Conservation (phyloP, 2,113 vertebrate species). For the Clarias batrachus region DNA sequence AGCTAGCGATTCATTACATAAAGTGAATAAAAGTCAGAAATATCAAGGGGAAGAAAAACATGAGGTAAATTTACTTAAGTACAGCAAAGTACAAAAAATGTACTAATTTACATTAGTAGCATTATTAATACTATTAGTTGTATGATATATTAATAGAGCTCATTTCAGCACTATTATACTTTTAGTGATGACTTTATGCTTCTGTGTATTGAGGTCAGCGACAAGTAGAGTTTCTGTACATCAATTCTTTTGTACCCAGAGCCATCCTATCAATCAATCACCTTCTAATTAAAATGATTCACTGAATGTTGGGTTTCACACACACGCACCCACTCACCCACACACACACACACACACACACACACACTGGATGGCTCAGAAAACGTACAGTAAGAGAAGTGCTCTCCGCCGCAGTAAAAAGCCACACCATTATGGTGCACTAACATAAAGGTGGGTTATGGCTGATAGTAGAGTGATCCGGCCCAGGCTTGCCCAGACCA, state of each 20-base stretch:
- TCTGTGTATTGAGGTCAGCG: conserved; percentile 52
- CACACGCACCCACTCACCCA: conserved; percentile 28
- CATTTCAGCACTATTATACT: conserved; percentile 3
- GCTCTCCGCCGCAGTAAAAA: conserved; percentile 31
- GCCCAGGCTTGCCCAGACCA: conserved; percentile 60
- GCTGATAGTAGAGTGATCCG: conserved; percentile 59
- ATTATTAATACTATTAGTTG: background rate
- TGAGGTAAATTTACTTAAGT: background rate
- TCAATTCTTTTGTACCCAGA: conserved; percentile 50
- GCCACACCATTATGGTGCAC: conserved; percentile 45
- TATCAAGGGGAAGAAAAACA: background rate
- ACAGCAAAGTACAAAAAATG: background rate
- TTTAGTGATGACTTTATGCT: conserved; percentile 18
- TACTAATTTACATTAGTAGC: background rate
- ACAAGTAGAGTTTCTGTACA: conserved; percentile 43
- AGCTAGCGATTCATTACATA: background rate
- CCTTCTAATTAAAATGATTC: conserved; percentile 60
- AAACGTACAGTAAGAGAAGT: conserved; percentile 39
- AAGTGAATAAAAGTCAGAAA: background rate
- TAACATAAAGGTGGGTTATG: conserved; percentile 50
- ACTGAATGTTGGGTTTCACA: conserved; percentile 24
- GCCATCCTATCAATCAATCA: conserved; percentile 53
- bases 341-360: conserved; percentile 24
- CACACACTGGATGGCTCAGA: conserved; percentile 36
- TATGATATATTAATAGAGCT: background rate